Conservation (phyloP, 1,140 invertebrate genomes). For the Drosophila mauritiana region DNA sequence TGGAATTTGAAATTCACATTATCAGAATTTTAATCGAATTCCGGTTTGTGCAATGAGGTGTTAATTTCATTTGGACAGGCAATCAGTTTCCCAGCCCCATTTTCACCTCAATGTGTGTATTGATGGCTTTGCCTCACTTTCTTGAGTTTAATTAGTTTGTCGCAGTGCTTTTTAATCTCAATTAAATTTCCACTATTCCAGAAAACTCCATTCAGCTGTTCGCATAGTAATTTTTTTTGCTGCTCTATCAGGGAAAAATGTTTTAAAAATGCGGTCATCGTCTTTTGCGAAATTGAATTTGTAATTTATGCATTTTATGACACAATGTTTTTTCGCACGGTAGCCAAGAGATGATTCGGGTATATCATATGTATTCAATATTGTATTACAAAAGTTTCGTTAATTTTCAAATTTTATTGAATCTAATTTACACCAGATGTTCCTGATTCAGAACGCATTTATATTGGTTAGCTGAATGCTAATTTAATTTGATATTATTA, state of each 20-base stretch:
- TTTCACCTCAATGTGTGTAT: not conserved
- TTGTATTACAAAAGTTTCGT: too few relatives aligned
- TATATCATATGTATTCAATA: not conserved
- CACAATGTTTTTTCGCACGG: constrained; percentile 29
- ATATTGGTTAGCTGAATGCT: too few relatives aligned
- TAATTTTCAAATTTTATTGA: not conserved
- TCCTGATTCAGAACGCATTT: too few relatives aligned
- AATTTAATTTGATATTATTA: too few relatives aligned
- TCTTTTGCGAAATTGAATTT: constrained; percentile 65
- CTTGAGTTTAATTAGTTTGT: constrained; percentile 9
- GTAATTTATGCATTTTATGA: constrained; percentile 58
- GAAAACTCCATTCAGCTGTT: not conserved
- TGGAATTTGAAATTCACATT: constrained; percentile 18
- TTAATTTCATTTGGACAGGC: constrained; percentile 31
- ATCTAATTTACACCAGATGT: not conserved
- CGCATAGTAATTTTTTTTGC: not conserved
- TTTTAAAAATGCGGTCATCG: constrained; percentile 28
- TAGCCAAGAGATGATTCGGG: not conserved
- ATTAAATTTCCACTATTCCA: constrained; percentile 11
- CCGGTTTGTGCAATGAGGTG: constrained; percentile 13
- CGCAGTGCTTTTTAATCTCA: not conserved
- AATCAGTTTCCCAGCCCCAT: constrained; percentile 17
- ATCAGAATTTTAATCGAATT: constrained; percentile 4
- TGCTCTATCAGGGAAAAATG: constrained; percentile 24
- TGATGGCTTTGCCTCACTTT: constrained; percentile 1